Conservation (phyloP, 2,113 vertebrate genomes). For the Perca fluviatilis region DNA sequence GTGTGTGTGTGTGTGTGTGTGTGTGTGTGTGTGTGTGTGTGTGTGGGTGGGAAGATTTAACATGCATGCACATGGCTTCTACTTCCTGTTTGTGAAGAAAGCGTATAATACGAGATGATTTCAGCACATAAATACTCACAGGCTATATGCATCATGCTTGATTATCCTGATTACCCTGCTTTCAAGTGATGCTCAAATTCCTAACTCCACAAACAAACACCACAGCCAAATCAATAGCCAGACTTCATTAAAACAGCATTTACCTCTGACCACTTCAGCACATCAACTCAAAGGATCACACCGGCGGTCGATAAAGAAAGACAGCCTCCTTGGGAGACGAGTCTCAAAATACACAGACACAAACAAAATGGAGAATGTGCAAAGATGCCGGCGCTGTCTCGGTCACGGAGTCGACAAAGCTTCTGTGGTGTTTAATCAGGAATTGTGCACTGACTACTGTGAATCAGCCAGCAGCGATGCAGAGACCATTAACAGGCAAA, state of each 20-base stretch:
- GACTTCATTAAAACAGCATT: conserved; percentile 74
- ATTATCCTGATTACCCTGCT: conserved; percentile 61
- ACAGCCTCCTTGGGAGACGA: conserved; percentile 43
- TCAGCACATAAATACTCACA: conserved; percentile 14
- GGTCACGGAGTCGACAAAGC: conserved; percentile 1
- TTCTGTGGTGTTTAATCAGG: conserved; percentile 40
- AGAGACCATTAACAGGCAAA: conserved; percentile 45
- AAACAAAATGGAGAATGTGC: conserved; percentile 27
- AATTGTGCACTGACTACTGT: conserved; percentile 17
- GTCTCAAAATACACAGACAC: conserved; percentile 51
- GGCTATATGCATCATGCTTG: conserved; percentile 31
- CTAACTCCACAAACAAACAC: conserved; percentile 53
- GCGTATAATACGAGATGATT: conserved; percentile 9
- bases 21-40: conserved; percentile 1
- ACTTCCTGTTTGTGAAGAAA: conserved; percentile 44
- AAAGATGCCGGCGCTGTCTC: not conserved
- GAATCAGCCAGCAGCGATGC: conserved; percentile 44
- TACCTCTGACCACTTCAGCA: conserved; percentile 68
- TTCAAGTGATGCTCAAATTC: conserved; percentile 46
- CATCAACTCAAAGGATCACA: conserved; percentile 54
- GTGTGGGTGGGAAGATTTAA: conserved; percentile 41
- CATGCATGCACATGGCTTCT: not conserved
- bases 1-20: not conserved
- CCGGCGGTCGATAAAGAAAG: conserved; percentile 62
- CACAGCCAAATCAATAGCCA: conserved; percentile 60